Evolutionary conservation across 1,140 invertebrate species (phyloP).

Genomic region (Penaeus indicus): DNA sequence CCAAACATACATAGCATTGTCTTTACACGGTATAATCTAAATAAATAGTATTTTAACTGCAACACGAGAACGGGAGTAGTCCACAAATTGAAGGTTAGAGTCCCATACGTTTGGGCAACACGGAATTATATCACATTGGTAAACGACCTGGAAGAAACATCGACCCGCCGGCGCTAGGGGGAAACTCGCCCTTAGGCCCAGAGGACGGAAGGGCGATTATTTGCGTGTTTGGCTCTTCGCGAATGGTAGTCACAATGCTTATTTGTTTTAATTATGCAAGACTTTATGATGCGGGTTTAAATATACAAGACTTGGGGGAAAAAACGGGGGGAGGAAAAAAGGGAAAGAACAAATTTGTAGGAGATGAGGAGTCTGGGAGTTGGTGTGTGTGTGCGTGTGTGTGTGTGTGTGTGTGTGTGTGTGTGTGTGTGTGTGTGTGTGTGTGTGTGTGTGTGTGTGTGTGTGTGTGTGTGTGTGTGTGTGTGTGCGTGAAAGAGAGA

Average conservation of each 20-base stretch:
- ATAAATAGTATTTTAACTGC: conserved; percentile 60
- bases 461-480: too few relatives aligned
- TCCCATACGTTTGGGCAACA: conserved; percentile 61
- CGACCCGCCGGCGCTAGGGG: conserved; percentile 28
- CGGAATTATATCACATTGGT: conserved; percentile 63
- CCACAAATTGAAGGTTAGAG: conserved; percentile 63
- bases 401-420: too few relatives aligned
- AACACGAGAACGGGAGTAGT: conserved; percentile 48
- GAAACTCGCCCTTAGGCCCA: conserved; percentile 28
- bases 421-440: too few relatives aligned
- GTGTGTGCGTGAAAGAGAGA: too few relatives aligned
- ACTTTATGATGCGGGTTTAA: conserved; percentile 57
- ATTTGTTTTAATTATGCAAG: conserved; percentile 60
- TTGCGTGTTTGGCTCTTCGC: neutral
- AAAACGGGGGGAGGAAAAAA: too few relatives aligned
- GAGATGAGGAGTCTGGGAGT: too few relatives aligned
- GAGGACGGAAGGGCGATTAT: neutral
- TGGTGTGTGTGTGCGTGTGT: too few relatives aligned
- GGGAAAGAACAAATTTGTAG: too few relatives aligned
- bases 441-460: too few relatives aligned
- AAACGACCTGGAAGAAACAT: conserved; percentile 58
- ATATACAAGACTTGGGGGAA: conserved; percentile 28
- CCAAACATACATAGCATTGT: neutral
- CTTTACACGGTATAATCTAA: conserved; percentile 22
- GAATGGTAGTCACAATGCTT: conserved; percentile 42